Percentiles rank a stretch among this genome's conserved stretches.
These are phyloP conservation scores for Sesia bembeciformis DNA, from an alignment of 2,888 invertebrate genomes.

Conservation along the genomic window DNA sequence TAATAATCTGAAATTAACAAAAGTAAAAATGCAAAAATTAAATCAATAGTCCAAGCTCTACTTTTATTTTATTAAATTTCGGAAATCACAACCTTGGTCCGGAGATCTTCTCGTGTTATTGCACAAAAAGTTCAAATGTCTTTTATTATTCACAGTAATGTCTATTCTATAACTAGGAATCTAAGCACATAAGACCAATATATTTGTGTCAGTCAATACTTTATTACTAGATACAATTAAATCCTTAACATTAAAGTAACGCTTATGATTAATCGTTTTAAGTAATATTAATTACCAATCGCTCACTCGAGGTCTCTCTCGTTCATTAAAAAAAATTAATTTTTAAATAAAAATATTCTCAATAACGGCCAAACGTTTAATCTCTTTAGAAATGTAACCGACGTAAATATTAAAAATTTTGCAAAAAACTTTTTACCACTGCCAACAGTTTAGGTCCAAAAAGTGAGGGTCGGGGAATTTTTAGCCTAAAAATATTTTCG, in stretches of 20 bases:
- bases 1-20: too few species aligned
- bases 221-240: slow-evolving; percentile 25
- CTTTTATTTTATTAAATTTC: too few species aligned
- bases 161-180: background rate
- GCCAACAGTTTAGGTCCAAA: slow-evolving; percentile 59
- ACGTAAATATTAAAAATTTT: slow-evolving; percentile 71
- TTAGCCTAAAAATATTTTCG: slow-evolving; percentile 68
- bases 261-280: slow-evolving; percentile 40
- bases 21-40: too few species aligned
- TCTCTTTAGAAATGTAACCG: slow-evolving; percentile 69
- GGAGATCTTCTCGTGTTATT: slow-evolving; percentile 17
- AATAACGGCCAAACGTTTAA: slow-evolving; percentile 64
- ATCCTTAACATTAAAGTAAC: slow-evolving; percentile 51
- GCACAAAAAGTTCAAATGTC: slow-evolving; percentile 38
- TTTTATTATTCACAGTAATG: slow-evolving; percentile 29
- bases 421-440: slow-evolving; percentile 59
- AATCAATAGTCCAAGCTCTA: too few species aligned
- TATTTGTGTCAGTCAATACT: slow-evolving; percentile 39
- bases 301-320: slow-evolving; percentile 47
- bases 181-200: slow-evolving; percentile 18
- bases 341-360: slow-evolving; percentile 60
- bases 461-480: slow-evolving; percentile 46
- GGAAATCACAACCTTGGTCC: slow-evolving; percentile 47
- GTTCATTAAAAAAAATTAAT: slow-evolving; percentile 51
- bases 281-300: slow-evolving; percentile 23